Base-by-base conservation (phyloP, 2,113 vertebrate genomes). In the Ancistrus triradiatus region DNA sequence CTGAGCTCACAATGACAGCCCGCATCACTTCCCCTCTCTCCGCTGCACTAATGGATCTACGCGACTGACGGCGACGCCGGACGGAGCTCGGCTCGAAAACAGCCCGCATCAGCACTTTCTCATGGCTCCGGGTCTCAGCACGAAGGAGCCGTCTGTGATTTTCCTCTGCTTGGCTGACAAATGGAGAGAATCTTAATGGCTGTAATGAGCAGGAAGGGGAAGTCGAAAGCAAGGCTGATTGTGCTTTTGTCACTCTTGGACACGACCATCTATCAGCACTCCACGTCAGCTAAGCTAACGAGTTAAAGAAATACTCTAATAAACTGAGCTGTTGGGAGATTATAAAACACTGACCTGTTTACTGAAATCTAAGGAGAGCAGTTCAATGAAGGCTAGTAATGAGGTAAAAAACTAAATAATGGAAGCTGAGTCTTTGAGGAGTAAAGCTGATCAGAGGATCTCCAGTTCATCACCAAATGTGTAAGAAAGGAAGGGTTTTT, bases 31-130 rank as follows among this genome's bases (percentile, higher is more conserved):
- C 80, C 85, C 73, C 69, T 77, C 78, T 78, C 74, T 69, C 64
- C 44, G 61, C 71, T 60, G 24, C 74, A 77, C 86, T 83, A 84
- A 87, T 82, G 81, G 77, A 83, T 74, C 17, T 72, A 28, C 50
- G 40, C 59, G 76, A 75, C 76, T 64, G 77, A 62, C 58, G 51
- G 66, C 18, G 69, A 85, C 70, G 77, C 78, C 73, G 7, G 66
- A 69, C 73, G 6, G 66, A 69, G 66, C 63, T 59, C 73, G 77
- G 78, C 77, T 51, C 58, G 83, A 85, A n/a, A 85, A 86, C 81
- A 81, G 66, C 55, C 77, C 27, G 40, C 72, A 76, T 86, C 87
- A 84, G 84, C 84, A 80, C 77, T 80, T 89, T 62, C 63, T 77
- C 76, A 63, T 27, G 75, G 49, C 70, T 77, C 46, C 3, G 25